A percentile compares a stretch with the other conserved stretches of the same genome.
These are phyloP conservation scores for Propsilocerus akamusi DNA, from an alignment of 1,140 invertebrate genomes.

Conservation along the genomic window DNA sequence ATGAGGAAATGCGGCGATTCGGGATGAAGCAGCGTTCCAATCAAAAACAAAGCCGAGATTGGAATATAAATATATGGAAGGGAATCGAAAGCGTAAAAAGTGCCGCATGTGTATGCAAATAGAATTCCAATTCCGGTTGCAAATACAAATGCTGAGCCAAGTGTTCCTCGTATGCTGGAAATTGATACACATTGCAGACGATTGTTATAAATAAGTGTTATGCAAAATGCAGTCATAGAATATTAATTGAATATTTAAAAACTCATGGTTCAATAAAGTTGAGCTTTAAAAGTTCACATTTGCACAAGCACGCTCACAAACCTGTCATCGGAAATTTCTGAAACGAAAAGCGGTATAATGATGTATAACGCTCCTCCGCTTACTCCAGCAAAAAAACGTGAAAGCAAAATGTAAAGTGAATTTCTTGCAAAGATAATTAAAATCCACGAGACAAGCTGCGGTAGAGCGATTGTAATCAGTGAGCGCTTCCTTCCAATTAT, in stretches of 20 bases:
- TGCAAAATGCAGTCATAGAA: too few species aligned
- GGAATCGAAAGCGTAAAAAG: slow-evolving; percentile 22
- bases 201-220: too few species aligned
- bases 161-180: slow-evolving; percentile 25
- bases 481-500: too few species aligned
- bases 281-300: too few species aligned
- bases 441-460: too few species aligned
- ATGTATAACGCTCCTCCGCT: slow-evolving; percentile 24
- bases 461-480: too few species aligned
- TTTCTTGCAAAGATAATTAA: slow-evolving; percentile 22
- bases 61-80: slow-evolving; percentile 27
- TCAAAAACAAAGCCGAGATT: slow-evolving; percentile 24
- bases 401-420: slow-evolving; percentile 18
- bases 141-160: slow-evolving; percentile 31
- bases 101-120: slow-evolving; percentile 28
- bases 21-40: slow-evolving; percentile 27
- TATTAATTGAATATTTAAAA: too few species aligned
- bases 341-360: slow-evolving; percentile 25
- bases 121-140: slow-evolving; percentile 29
- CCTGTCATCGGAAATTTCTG: slow-evolving; percentile 26
- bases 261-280: too few species aligned
- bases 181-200: too few species aligned
- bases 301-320: too few species aligned
- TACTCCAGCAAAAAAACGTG: slow-evolving; percentile 25
- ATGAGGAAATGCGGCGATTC: too few species aligned